These are phyloP conservation scores for Rotaria socialis DNA, from an alignment of 2,888 invertebrate genomes.

Conservation along the genomic window DNA sequence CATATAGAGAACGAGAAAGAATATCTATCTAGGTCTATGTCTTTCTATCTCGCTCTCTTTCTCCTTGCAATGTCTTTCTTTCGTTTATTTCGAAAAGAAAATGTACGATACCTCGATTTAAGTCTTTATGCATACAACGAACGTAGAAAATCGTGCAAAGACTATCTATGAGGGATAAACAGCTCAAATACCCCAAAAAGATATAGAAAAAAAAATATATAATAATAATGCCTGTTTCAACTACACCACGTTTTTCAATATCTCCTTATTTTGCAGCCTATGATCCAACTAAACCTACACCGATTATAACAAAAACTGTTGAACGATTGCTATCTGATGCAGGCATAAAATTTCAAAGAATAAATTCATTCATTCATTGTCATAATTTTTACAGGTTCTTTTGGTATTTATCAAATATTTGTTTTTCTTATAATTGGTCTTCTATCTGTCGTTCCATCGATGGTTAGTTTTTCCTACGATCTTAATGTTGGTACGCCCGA, in stretches of 20 bases:
- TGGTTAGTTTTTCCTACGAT: conserved; percentile 84
- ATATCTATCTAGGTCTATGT: background rate
- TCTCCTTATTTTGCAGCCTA: background rate
- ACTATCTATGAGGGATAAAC: background rate
- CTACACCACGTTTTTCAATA: background rate
- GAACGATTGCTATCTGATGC: background rate
- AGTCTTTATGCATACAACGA: background rate
- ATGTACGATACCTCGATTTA: background rate
- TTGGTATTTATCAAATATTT: conserved; percentile 80
- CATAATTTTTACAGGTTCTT: conserved; percentile 70
- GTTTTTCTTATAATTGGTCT: conserved; percentile 80
- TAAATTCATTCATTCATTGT: background rate
- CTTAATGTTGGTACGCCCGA: conserved; percentile 74
- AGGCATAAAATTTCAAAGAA: background rate
- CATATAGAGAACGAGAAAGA: background rate
- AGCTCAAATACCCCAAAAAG: background rate
- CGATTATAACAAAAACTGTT: background rate
- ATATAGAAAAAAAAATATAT: too few species aligned
- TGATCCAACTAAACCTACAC: conserved; percentile 23
- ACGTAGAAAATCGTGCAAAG: background rate
- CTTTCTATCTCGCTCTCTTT: background rate
- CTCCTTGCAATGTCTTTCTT: background rate
- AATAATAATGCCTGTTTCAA: background rate
- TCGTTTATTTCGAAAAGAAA: background rate
- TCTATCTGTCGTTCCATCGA: conserved; percentile 82